Evolutionary conservation across 2,113 vertebrate species (phyloP), one percentile per base, ranked within the genome.

Genomic region (Hippocampus comes): DNA sequence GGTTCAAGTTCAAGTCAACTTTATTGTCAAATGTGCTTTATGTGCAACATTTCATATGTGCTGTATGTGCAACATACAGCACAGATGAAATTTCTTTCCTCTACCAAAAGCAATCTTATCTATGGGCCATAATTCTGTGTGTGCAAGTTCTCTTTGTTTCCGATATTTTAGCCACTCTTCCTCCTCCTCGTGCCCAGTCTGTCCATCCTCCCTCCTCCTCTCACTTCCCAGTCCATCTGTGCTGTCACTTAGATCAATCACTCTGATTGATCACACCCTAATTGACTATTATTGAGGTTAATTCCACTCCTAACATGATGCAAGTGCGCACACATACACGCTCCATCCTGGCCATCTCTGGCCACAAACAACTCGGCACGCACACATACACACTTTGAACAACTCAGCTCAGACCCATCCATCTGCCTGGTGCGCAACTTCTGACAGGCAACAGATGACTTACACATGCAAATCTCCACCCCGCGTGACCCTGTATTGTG

Each of bases 191-290:
- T 74, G 73, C 72, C 46, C 56, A 63, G 30, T 80, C 66, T 57
- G 81, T 71, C 70, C 75, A 73, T 88, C 78, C 80, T 78, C 73
- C 78, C 48, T 76, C 73, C 71, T 78, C 73, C 72, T 73, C 75
- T 76, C 75, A 70, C 72, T 76, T 71, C 73, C 85, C 1, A 92
- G 95, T 98, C 96, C 89, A 88, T 91, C 93, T 83, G 89, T 90
- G 94, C 96, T 95, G 95, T 95, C 94, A 93, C 93, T 96, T 95
- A 95, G 94, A 98, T 98, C 96, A 95, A 98, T 99, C 97, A 98
- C 95, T 91, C 94, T 98, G 97, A 99, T 98, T 97, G 97, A 99
- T 99, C 96, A 96, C 94, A 86, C 82, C 94, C 94, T 94, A 93
- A 94, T 91, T 95, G 94, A 92, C 93, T 94, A 92, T 97, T 98